A percentile compares a stretch with the other conserved stretches of the same genome.
phyloP scores from a whole-genome alignment of 1,140 invertebrate genomes.

The Drosophila sproati region DNA sequence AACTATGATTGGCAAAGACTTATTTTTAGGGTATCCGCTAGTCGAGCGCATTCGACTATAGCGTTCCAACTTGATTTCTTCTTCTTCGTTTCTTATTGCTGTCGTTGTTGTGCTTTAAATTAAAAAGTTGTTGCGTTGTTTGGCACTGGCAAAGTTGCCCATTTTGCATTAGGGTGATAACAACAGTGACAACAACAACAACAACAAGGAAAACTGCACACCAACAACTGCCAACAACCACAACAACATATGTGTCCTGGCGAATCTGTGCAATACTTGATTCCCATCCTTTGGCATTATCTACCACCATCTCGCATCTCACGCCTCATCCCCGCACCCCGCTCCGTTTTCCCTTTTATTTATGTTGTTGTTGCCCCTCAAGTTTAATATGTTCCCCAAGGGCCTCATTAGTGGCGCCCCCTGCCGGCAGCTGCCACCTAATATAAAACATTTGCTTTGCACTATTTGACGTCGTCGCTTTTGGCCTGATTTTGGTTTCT shows the following conservation, averaged over 20 bases:
- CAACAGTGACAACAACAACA: conserved; percentile 14
- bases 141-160: conserved; percentile 23
- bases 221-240: conserved; percentile 3
- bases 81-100: conserved; percentile 18
- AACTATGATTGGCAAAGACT: too few species aligned
- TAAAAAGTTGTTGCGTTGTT: conserved; percentile 65
- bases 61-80: conserved; percentile 11
- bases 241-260: conserved; percentile 19
- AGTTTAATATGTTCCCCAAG: conserved; percentile 81
- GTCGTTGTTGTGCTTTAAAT: conserved; percentile 58
- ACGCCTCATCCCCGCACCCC: not conserved
- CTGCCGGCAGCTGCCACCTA: conserved; percentile 59
- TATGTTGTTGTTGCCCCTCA: conserved; percentile 40
- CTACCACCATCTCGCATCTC: not conserved
- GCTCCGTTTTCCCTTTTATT: conserved; percentile 6
- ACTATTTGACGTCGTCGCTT: conserved; percentile 64
- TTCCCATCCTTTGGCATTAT: conserved; percentile 10
- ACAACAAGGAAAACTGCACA: conserved; percentile 3
- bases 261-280: conserved; percentile 38
- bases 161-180: conserved; percentile 37
- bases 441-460: conserved; percentile 72
- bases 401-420: conserved; percentile 78
- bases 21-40: too few species aligned
- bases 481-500: conserved; percentile 42
- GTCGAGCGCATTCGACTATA: too few species aligned